phyloP scores from a whole-genome alignment of 2,113 vertebrate genomes.

The Ageneiosus marmoratus region DNA sequence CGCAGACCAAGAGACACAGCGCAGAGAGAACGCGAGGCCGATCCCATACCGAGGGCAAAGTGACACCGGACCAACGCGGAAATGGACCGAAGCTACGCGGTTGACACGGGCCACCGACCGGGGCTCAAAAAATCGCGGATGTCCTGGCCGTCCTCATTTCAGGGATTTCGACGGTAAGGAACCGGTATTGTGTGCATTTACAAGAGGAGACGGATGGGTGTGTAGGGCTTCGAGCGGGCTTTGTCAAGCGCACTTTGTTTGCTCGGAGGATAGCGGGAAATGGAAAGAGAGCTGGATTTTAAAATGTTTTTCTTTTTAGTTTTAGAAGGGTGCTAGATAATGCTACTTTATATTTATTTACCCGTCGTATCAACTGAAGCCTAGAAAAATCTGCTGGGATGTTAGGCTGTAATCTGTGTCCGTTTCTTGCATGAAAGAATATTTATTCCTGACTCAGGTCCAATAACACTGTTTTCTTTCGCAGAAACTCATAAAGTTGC shows the following conservation, averaged over 20 bases:
- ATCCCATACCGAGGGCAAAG: constrained; percentile 29
- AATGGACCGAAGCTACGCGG: constrained; percentile 55
- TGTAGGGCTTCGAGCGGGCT: constrained; percentile 17
- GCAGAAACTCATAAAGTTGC: not conserved
- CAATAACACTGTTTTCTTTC: not conserved
- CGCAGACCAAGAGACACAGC: constrained; percentile 8
- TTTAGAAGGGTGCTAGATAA: not conserved
- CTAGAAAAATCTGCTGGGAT: not conserved
- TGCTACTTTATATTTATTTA: not conserved
- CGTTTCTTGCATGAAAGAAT: not conserved
- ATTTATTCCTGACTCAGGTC: not conserved
- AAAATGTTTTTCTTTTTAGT: not conserved
- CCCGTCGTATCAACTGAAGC: not conserved
- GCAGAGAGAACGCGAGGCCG: constrained; percentile 17
- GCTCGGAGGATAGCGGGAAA: not conserved
- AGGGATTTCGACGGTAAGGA: constrained; percentile 58
- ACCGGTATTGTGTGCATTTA: not conserved
- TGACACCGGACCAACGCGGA: constrained; percentile 37
- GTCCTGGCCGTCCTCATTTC: constrained; percentile 58
- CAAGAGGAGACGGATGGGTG: not conserved
- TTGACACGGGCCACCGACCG: constrained; percentile 56
- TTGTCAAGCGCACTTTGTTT: constrained; percentile 48
- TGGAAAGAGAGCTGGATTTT: not conserved
- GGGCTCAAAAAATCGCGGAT: constrained; percentile 58
- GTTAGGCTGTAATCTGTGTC: not conserved